Evolutionary conservation across 2,888 invertebrate genomes (phyloP).

Genomic region (Schizaphis graminum): DNA sequence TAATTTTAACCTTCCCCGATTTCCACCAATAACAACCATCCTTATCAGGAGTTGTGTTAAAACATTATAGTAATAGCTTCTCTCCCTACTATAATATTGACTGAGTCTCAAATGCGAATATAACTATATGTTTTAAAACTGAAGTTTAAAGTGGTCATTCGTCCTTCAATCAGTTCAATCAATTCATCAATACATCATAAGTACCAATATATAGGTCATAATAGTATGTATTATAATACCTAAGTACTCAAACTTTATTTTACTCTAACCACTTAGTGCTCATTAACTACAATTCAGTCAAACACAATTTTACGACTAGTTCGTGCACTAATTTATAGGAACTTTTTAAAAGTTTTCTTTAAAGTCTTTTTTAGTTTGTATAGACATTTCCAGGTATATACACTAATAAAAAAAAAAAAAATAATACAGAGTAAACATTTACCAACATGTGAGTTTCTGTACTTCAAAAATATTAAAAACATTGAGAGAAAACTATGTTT

Average conservation of each 20-base stretch:
- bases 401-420: background rate
- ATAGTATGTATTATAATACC: background rate
- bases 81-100: background rate
- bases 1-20: background rate
- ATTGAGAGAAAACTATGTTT: background rate
- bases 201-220: background rate
- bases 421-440: background rate
- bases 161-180: background rate
- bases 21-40: background rate
- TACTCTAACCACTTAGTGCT: background rate
- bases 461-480: background rate
- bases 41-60: background rate
- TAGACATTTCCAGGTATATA: background rate
- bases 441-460: background rate
- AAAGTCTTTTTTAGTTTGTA: background rate
- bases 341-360: background rate
- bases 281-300: background rate
- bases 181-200: no score
- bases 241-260: background rate
- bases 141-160: background rate
- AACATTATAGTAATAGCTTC: background rate
- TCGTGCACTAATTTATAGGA: background rate
- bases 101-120: background rate
- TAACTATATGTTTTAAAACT: background rate
- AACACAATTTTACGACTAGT: background rate